Base-by-base conservation (phyloP, 35 echinoderm and acorn worm species). In the Acanthaster planci region DNA sequence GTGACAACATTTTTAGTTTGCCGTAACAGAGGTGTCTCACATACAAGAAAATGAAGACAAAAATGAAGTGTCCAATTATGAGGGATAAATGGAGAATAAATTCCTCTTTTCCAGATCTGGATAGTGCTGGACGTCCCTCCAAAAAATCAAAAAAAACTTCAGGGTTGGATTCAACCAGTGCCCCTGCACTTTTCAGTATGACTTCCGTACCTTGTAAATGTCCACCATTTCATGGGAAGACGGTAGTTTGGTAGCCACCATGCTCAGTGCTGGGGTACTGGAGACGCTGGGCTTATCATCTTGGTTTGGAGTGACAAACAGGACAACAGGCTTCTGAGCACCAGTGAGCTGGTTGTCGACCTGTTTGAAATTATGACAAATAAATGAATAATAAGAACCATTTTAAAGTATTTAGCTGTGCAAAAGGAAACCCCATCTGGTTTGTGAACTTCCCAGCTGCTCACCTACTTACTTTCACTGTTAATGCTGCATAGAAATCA, bases 271-370 rank as follows among this genome's bases (percentile, higher is more conserved):
- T 44, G 84, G 84, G n/a, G 35, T 77, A 39, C 18, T 15, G 29
- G 64, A n/a, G 19, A 26, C 30, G 64, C 3, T 37, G 18, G 60
- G 67, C 18, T 76, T 82, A 26, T 85, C 81, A 54, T 96, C 80
- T 64, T 83, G 51, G 15, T 60, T 21, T 36, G 84, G 79, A 10
- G 64, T 72, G 34, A 72, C 64, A 68, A 84, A 97, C 22, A 97
- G 39, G 0, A 87, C 80, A 2, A 93, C 90, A 52, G 95, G 88
- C 27, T 87, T 90, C 78, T 87, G 86, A 34, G 91, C 67, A 80
- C 86, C 59, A 10, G 37, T 64, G 32, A 97, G 67, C 88, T 97
- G 95, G 64, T 97, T 97, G 55, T 97, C 95, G 72, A 97, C 79
- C 95, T 97, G 32, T 21, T 67, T 40, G 22, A 52, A 68, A 68